A percentile compares a stretch with the other conserved stretches of the same genome.
These are phyloP conservation scores for Corythaeola cristata DNA, from an alignment of 2,113 vertebrate genomes.

Conservation along the genomic window DNA sequence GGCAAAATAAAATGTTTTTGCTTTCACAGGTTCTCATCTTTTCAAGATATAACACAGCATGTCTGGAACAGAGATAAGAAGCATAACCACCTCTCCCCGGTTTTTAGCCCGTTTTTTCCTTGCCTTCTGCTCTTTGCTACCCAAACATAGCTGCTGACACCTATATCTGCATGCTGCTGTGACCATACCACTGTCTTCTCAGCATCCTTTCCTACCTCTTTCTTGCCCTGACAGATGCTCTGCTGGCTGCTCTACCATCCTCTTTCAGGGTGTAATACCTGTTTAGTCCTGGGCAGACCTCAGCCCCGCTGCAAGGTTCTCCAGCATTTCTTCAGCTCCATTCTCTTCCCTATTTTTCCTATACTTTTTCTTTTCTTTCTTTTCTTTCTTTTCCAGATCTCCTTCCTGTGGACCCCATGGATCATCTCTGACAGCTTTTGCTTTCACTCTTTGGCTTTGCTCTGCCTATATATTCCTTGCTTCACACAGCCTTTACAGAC, in stretches of 20 bases:
- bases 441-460: background rate
- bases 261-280: background rate
- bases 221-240: background rate
- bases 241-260: background rate
- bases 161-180: background rate
- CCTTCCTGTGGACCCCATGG: background rate
- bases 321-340: background rate
- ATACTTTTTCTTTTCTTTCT: background rate
- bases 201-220: background rate
- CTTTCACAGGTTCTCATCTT: background rate
- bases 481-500: fast-evolving
- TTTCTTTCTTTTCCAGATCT: background rate
- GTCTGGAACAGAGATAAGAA: background rate
- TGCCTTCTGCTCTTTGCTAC: background rate
- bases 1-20: background rate
- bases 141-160: background rate
- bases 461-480: background rate
- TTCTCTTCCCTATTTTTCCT: background rate
- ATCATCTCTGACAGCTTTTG: background rate
- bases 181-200: background rate
- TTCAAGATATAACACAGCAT: background rate
- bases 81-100: fast-evolving
- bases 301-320: background rate
- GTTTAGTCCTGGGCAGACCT: background rate
- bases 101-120: background rate